These are phyloP conservation scores for Chamaetylas fuelleborni DNA, from an alignment of 2,113 vertebrate genomes.

Conservation along the genomic window DNA sequence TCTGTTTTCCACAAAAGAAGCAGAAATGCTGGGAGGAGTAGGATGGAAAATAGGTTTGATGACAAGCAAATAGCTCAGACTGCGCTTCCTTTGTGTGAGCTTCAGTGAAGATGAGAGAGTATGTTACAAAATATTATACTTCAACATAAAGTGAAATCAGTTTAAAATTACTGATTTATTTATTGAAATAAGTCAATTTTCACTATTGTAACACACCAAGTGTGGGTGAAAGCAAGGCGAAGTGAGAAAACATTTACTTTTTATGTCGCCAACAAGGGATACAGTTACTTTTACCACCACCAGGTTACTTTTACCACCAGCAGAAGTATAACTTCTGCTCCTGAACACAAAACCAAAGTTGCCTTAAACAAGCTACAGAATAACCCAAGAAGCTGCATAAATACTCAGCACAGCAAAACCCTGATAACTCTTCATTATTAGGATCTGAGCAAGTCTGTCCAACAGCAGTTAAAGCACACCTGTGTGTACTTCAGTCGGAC, in stretches of 20 bases:
- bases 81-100: neutral
- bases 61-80: constrained; percentile 6
- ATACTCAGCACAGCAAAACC: neutral
- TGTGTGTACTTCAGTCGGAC: neutral
- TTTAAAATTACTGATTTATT: too few species aligned
- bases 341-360: neutral
- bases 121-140: neutral
- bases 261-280: neutral
- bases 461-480: neutral
- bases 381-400: neutral
- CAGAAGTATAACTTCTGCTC: neutral
- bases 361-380: neutral
- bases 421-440: neutral
- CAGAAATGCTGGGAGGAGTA: neutral
- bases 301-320: neutral
- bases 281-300: neutral
- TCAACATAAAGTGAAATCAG: neutral
- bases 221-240: neutral
- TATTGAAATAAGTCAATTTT: neutral
- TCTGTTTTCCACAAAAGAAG: neutral
- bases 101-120: neutral
- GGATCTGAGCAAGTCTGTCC: neutral
- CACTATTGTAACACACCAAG: neutral
- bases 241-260: neutral
- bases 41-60: neutral